phyloP scores from a whole-genome alignment of 2,113 vertebrate species.

The Microtus montanus region DNA sequence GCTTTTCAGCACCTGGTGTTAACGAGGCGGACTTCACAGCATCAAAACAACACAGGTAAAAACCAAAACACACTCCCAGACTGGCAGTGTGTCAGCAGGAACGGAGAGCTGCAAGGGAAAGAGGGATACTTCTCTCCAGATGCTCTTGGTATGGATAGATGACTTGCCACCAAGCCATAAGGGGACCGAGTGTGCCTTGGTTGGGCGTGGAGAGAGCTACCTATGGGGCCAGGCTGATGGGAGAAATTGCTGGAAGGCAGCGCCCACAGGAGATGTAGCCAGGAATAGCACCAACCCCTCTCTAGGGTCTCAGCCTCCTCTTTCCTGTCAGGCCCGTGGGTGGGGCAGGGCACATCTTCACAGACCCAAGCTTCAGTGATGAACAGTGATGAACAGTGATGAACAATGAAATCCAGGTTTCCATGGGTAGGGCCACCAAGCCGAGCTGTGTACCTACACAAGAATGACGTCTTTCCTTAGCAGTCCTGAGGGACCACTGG shows the following conservation, averaged over 20 bases:
- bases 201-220: neutral
- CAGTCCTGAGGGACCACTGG: neutral
- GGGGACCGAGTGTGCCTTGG: neutral
- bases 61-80: neutral
- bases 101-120: neutral
- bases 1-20: slow-evolving; percentile 70
- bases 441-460: accelerated
- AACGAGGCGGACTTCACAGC: slow-evolving; percentile 38
- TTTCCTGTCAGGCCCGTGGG: no score
- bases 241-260: neutral
- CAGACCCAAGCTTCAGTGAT: neutral
- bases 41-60: slow-evolving; percentile 31
- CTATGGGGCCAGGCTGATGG: neutral
- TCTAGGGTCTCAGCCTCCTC: neutral
- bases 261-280: neutral
- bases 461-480: accelerated
- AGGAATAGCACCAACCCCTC: neutral
- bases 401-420: neutral
- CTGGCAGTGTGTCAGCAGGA: neutral
- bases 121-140: neutral
- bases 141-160: neutral
- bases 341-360: neutral
- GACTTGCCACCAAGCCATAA: neutral
- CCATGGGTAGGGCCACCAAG: neutral
- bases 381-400: neutral